Conservation (phyloP, 2,113 vertebrate species). For the Budorcas taxicolor region DNA sequence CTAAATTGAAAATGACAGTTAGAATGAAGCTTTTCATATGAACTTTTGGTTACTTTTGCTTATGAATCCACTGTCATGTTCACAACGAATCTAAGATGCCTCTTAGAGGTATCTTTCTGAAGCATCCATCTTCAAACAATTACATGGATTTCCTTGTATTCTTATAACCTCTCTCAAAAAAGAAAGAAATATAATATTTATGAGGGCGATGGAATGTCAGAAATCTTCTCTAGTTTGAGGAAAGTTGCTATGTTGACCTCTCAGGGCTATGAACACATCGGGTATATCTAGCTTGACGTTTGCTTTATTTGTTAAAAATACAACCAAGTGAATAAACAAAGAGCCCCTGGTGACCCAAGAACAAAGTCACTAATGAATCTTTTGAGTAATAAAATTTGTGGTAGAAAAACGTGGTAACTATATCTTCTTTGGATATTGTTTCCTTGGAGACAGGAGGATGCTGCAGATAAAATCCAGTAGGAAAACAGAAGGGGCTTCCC, state of each 20-base stretch:
- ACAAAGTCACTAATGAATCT: constrained; percentile 29
- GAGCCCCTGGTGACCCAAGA: not conserved
- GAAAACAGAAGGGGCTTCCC: not conserved
- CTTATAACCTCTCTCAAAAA: not conserved
- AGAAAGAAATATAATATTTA: not conserved
- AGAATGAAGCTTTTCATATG: not conserved
- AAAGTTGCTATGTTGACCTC: not conserved
- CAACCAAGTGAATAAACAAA: not conserved
- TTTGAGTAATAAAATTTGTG: not conserved
- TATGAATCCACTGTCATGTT: not conserved
- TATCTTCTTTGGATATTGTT: not conserved
- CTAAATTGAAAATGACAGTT: not conserved
- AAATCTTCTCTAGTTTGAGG: not conserved
- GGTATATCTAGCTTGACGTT: not conserved
- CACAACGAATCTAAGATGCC: not conserved
- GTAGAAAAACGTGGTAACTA: not conserved
- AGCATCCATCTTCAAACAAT: not conserved
- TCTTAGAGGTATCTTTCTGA: not conserved
- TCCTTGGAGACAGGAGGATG: not conserved
- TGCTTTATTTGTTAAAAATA: constrained; percentile 24
- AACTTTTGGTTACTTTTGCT: not conserved
- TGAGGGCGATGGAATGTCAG: not conserved
- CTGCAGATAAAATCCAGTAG: not conserved
- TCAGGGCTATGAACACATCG: not conserved
- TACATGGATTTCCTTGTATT: not conserved